Conservation (phyloP, 1,140 invertebrate genomes). For the Drosophila kikkawai region DNA sequence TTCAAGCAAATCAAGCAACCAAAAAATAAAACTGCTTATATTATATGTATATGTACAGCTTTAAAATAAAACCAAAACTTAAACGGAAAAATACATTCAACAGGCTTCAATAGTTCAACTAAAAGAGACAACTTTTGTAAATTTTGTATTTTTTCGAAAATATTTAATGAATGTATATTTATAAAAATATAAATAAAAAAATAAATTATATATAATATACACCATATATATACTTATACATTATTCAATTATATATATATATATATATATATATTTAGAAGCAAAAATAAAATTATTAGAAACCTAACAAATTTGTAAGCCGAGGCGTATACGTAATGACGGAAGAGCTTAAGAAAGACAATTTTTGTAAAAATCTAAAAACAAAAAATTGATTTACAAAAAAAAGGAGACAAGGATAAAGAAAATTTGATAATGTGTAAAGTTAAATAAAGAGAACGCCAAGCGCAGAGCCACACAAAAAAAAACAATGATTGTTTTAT, state of each 20-base stretch:
- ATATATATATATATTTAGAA: constrained; percentile 23
- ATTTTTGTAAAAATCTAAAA: constrained; percentile 25
- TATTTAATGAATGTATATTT: constrained; percentile 30
- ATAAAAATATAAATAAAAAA: neutral
- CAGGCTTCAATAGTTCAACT: constrained; percentile 51
- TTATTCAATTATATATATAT: constrained; percentile 41
- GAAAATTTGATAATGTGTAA: constrained; percentile 25
- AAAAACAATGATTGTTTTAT: neutral
- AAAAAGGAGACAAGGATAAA: neutral
- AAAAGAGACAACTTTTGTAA: constrained; percentile 40
- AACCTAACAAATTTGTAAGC: constrained; percentile 45
- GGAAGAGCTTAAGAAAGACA: constrained; percentile 38
- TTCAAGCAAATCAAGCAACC: neutral
- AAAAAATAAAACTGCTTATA: constrained; percentile 15
- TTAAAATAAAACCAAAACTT: constrained; percentile 26
- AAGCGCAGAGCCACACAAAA: constrained; percentile 31
- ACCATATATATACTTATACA: constrained; percentile 31
- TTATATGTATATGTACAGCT: constrained; percentile 27
- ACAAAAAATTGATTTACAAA: constrained; percentile 7
- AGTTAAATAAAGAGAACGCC: constrained; percentile 34
- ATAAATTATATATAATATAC: constrained; percentile 31
- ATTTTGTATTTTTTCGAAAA: constrained; percentile 58
- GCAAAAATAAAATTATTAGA: constrained; percentile 29
- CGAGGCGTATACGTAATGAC: constrained; percentile 33
- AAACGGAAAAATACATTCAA: constrained; percentile 28